Evolutionary conservation across 1,140 invertebrate species (phyloP).

Genomic region (Heliconius congener): DNA sequence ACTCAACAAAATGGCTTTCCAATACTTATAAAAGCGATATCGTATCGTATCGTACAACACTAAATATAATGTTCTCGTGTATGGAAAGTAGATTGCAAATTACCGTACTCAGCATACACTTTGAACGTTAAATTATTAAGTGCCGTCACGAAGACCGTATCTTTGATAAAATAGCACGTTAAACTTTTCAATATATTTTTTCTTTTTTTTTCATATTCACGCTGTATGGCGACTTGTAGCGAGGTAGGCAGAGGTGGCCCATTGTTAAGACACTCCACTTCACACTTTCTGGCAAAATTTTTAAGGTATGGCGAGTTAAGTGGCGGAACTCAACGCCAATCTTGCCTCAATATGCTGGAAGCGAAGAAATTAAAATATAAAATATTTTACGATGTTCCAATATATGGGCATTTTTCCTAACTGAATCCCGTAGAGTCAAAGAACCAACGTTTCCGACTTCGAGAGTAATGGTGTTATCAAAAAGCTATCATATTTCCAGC

Average conservation of each 20-base stretch:
- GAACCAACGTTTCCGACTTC: conserved; percentile 53
- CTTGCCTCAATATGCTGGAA: too few relatives aligned
- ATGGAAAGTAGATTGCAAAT: conserved; percentile 41
- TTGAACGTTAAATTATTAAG: conserved; percentile 38
- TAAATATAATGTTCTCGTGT: conserved; percentile 44
- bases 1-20: conserved; percentile 78
- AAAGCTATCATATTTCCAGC: conserved; percentile 58
- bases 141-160: conserved; percentile 24
- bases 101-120: conserved; percentile 37
- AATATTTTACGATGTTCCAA: background rate
- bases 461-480: conserved; percentile 70
- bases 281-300: too few relatives aligned
- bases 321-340: too few relatives aligned
- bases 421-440: conserved; percentile 40
- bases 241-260: too few relatives aligned
- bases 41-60: conserved; percentile 58
- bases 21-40: conserved; percentile 74
- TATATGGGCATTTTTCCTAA: conserved; percentile 24
- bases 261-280: too few relatives aligned
- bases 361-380: too few relatives aligned
- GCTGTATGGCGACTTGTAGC: too few relatives aligned
- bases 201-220: too few relatives aligned
- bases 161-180: conserved; percentile 27
- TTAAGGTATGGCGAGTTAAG: too few relatives aligned
- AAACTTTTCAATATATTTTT: conserved; percentile 22